A percentile compares a stretch with the other conserved stretches of the same genome.
Conservation (phyloP, 2,888 invertebrate genomes). For the Tryphoninae sp. region DNA sequence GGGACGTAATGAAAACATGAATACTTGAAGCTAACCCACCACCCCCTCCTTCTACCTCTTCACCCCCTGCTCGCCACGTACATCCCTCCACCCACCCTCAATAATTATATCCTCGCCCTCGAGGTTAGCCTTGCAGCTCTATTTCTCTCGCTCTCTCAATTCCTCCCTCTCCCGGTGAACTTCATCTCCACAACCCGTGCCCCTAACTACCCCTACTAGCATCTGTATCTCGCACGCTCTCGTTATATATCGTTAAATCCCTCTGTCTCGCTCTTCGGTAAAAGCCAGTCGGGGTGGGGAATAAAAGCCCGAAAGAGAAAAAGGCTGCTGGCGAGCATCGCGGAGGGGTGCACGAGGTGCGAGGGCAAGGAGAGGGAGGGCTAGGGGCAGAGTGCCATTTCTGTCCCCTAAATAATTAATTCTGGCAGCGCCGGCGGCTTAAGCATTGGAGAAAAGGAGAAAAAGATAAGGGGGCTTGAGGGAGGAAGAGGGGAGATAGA, state of each 20-base stretch:
- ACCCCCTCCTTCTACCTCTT: constrained; percentile 62
- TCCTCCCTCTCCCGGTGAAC: constrained; percentile 29
- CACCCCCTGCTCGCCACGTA: neutral
- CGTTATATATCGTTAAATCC: constrained; percentile 44
- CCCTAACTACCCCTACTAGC: constrained; percentile 37
- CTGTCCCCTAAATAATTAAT: constrained; percentile 82
- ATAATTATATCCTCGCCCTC: constrained; percentile 81
- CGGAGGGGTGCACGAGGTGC: constrained; percentile 15
- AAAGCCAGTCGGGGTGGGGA: constrained; percentile 43
- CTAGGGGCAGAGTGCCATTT: constrained; percentile 78
- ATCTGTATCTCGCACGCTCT: constrained; percentile 33
- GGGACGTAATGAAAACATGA: constrained; percentile 80
- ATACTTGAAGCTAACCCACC: constrained; percentile 78
- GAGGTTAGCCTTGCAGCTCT: constrained; percentile 66
- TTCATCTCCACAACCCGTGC: constrained; percentile 27
- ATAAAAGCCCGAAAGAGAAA: constrained; percentile 41
- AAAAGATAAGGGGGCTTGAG: constrained; percentile 52
- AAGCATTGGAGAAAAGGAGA: constrained; percentile 72
- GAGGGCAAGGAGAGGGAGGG: constrained; percentile 66
- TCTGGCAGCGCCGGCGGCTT: constrained; percentile 80
- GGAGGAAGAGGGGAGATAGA: constrained; percentile 44
- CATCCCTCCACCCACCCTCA: constrained; percentile 73
- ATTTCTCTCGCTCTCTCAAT: constrained; percentile 22
- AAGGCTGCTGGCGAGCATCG: constrained; percentile 57
- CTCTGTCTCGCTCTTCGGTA: constrained; percentile 68